phyloP scores from a whole-genome alignment of 2,797 vertebrate genomes.

The Hylomyscus alleni region DNA sequence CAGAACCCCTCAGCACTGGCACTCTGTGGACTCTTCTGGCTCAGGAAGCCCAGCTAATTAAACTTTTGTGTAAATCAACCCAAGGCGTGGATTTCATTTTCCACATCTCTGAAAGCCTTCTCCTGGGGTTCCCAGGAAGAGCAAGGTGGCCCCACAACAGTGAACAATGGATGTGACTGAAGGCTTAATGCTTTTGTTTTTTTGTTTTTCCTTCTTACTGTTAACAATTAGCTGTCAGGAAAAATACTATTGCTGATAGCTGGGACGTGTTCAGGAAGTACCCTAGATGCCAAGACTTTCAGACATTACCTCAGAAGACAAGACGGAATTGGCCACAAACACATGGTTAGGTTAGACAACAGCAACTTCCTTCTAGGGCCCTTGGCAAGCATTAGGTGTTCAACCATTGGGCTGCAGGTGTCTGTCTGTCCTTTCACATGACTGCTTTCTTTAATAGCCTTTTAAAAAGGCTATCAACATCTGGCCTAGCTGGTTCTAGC shows the following conservation, averaged over 20 bases:
- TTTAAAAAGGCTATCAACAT: conserved; percentile 71
- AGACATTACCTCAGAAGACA: conserved; percentile 66
- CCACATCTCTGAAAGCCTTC: background rate
- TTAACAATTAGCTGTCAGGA: conserved; percentile 54
- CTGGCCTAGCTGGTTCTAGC: conserved; percentile 73
- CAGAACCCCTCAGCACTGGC: fast-evolving
- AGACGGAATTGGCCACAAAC: background rate
- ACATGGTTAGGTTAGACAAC: background rate
- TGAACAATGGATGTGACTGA: background rate
- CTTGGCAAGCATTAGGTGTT: background rate
- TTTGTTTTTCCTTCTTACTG: background rate
- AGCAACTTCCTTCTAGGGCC: conserved; percentile 30
- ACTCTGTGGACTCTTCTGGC: background rate
- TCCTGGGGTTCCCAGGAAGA: background rate
- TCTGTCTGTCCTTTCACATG: conserved; percentile 48
- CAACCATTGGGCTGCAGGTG: background rate
- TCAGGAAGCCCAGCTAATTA: fast-evolving
- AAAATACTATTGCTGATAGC: conserved; percentile 34
- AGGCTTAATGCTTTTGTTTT: background rate
- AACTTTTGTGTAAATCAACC: background rate
- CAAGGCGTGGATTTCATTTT: background rate
- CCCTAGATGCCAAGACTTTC: conserved; percentile 47
- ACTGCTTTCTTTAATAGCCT: conserved; percentile 43
- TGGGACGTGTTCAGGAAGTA: conserved; percentile 15
- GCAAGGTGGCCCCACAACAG: background rate